Percentiles rank a stretch among this genome's conserved stretches.
Evolutionary conservation across 1,140 invertebrate species (phyloP).

Genomic region (Drosophila virilis): DNA sequence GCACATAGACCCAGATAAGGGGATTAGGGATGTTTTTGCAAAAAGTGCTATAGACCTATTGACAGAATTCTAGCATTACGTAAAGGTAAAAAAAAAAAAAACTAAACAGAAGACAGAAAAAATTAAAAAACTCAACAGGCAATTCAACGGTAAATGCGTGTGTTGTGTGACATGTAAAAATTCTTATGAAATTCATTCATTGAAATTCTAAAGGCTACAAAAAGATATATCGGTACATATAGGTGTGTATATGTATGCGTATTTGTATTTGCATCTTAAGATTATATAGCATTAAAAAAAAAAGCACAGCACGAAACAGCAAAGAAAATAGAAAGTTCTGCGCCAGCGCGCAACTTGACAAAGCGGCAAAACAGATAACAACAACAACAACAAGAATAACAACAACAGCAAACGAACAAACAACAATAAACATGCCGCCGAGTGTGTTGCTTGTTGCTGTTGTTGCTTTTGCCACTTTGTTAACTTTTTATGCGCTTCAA

Average conservation of each 20-base stretch:
- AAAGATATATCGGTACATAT: not conserved
- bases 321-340: slow-evolving; percentile 83
- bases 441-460: slow-evolving; percentile 22
- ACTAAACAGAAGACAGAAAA: not conserved
- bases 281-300: slow-evolving; percentile 6
- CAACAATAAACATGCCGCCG: slow-evolving; percentile 1
- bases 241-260: not conserved
- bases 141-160: slow-evolving; percentile 27
- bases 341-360: slow-evolving; percentile 31
- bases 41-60: slow-evolving; percentile 1
- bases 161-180: not conserved
- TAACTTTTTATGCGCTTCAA: slow-evolving; percentile 10
- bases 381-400: slow-evolving; percentile 15
- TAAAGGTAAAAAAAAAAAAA: not conserved
- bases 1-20: slow-evolving; percentile 67
- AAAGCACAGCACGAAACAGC: slow-evolving; percentile 61
- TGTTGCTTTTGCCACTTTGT: slow-evolving; percentile 15
- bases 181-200: slow-evolving; percentile 55
- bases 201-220: slow-evolving; percentile 56
- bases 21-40: slow-evolving; percentile 20
- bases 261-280: not conserved
- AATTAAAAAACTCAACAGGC: slow-evolving; percentile 17
- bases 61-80: slow-evolving; percentile 3
- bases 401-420: slow-evolving; percentile 10
- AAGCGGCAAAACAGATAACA: slow-evolving; percentile 32